Conservation (phyloP, 2,888 invertebrate genomes). For the Eugnorisma glareosa region DNA sequence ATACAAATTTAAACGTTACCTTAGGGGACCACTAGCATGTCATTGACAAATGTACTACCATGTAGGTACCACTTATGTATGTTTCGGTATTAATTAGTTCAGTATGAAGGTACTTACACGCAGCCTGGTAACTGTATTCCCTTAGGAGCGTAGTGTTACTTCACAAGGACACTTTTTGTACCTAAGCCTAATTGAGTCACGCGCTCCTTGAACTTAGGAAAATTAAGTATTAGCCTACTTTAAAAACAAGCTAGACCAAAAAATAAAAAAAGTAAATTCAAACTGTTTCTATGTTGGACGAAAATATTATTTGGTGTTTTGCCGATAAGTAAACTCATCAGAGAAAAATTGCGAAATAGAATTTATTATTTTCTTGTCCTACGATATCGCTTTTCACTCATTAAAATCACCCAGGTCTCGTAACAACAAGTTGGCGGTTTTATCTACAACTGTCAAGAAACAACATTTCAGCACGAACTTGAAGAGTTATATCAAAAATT, state of each 20-base stretch:
- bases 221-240: neutral
- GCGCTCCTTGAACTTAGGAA: constrained; percentile 18
- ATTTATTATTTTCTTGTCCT: neutral
- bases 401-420: constrained; percentile 29
- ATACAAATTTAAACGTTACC: constrained; percentile 31
- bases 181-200: constrained; percentile 43
- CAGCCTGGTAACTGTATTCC: constrained; percentile 47
- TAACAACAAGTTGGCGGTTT: constrained; percentile 38
- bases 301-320: neutral
- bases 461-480: constrained; percentile 49
- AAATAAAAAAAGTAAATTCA: neutral
- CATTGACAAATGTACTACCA: constrained; percentile 24
- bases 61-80: constrained; percentile 29
- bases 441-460: constrained; percentile 41
- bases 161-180: constrained; percentile 51
- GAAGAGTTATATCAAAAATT: constrained; percentile 42
- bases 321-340: neutral
- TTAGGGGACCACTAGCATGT: constrained; percentile 33
- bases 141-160: constrained; percentile 47
- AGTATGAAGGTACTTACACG: constrained; percentile 41
- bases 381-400: constrained; percentile 24
- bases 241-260: neutral
- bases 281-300: neutral
- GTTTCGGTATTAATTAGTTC: constrained; percentile 50
- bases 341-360: neutral